Base-by-base conservation (phyloP, 2,113 vertebrate genomes). In the Cyanoliseus patagonus region DNA sequence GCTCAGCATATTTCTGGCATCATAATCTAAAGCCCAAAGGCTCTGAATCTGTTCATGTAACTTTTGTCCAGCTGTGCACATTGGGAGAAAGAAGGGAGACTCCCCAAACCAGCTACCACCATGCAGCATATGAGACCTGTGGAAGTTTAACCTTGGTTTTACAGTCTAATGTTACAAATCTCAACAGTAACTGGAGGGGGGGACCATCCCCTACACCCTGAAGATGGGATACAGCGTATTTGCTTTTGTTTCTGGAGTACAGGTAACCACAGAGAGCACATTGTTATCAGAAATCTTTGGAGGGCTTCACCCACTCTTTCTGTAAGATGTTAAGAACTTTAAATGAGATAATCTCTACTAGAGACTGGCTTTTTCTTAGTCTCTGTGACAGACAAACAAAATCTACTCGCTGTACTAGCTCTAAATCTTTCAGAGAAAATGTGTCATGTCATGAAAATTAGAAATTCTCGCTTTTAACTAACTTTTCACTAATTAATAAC, bases 161-260 rank as follows among this genome's bases (percentile, higher is more conserved):
- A 79, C 22, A 33, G 37, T 15, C 35, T 90, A 62, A 72, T 35
- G 27, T 31, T n/a, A 81, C 19, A 83, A 33, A 78, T 8, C 28
- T 42, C 0, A 0, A 1, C 12, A 87, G 23, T 5, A 59, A 57
- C 55, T 75, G 55, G 33, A 23, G 70, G 9, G 4, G 4, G 13
- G 20, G 69, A 27, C 8, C 62, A 31, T 17, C 6, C 31, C 10
- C 44, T 39, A 11, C 13, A 31, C 39, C 33, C 27, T 27, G 20
- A 61, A 27, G 15, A 72, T 49, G 8, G 11, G 11, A 62, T 27
- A 85, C 3, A 47, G 35, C 0, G 0, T 24, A n/a, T 64, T 88
- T 80, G 10, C n/a, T 90, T 82, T 41, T 1, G 2, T 47, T 83
- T 66, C 63, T n/a, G 27, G 20, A 93, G 24, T 30, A 76, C 7